Evolutionary conservation across 2,888 invertebrate genomes (phyloP).

Genomic region (Cynaeus angustus): DNA sequence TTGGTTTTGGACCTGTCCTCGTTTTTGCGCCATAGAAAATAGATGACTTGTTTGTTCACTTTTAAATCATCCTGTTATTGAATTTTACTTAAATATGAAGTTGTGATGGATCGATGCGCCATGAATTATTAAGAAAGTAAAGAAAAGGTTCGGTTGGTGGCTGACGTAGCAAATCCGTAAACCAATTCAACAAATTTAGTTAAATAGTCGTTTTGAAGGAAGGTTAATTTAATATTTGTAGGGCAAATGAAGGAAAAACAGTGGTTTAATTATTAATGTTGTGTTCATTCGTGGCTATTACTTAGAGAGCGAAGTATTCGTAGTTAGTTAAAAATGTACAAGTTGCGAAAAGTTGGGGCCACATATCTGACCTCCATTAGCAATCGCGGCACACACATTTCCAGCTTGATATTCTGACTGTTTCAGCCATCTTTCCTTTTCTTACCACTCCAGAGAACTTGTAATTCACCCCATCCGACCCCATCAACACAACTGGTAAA

Average conservation of each 20-base stretch:
- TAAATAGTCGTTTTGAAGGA: conserved; percentile 25
- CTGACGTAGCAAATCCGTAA: conserved; percentile 21
- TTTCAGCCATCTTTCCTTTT: conserved; percentile 53
- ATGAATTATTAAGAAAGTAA: conserved; percentile 39
- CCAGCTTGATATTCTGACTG: conserved; percentile 60
- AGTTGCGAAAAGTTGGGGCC: conserved; percentile 44
- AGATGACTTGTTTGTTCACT: too few species aligned
- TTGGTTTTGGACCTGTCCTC: too few species aligned
- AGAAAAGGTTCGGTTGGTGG: conserved; percentile 30
- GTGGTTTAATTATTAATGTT: conserved; percentile 43
- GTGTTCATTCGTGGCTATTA: conserved; percentile 47
- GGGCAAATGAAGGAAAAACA: conserved; percentile 40
- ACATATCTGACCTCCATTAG: conserved; percentile 56
- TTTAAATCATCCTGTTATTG: conserved; percentile 1
- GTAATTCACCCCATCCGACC: conserved; percentile 58
- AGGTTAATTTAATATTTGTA: conserved; percentile 44
- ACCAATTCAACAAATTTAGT: conserved; percentile 26
- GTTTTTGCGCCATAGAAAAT: too few species aligned
- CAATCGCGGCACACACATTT: conserved; percentile 57
- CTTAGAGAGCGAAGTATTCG: conserved; percentile 38
- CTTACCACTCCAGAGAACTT: conserved; percentile 55
- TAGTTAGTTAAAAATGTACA: conserved; percentile 44
- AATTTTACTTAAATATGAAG: conserved; percentile 25
- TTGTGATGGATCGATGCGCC: conserved; percentile 20
- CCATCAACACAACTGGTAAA: conserved; percentile 59